Percentiles rank a stretch among this genome's conserved stretches.
Evolutionary conservation across 2,113 vertebrate species (phyloP).

Genomic region (Hippocampus comes): DNA sequence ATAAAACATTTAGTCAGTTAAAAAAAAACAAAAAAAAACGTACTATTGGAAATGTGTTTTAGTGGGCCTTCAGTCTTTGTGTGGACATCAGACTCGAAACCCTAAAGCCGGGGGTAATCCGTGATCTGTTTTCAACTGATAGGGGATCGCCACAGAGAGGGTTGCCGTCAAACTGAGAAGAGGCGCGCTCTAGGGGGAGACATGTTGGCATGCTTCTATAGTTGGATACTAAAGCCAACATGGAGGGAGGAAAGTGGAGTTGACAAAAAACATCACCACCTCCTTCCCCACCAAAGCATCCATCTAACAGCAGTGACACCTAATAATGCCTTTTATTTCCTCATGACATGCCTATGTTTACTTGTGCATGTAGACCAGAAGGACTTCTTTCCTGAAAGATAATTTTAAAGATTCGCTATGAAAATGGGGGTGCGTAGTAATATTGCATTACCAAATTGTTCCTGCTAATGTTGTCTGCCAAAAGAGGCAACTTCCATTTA

Average conservation of each 20-base stretch:
- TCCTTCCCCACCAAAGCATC: constrained; percentile 10
- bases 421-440: too few species aligned
- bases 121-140: constrained; percentile 58
- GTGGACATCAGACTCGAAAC: not conserved
- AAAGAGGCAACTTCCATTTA: too few species aligned
- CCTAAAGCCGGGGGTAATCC: constrained; percentile 41
- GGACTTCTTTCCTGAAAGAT: not conserved
- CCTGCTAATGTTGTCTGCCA: too few species aligned
- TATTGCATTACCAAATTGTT: too few species aligned
- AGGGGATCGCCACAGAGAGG: constrained; percentile 28
- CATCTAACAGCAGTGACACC: constrained; percentile 20
- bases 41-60: too few species aligned
- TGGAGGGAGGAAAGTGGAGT: constrained; percentile 15
- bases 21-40: too few species aligned
- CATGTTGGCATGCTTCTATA: constrained; percentile 44
- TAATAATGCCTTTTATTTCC: constrained; percentile 11
- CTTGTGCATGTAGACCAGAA: not conserved
- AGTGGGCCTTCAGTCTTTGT: not conserved
- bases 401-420: too few species aligned
- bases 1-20: too few species aligned
- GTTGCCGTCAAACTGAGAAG: constrained; percentile 21
- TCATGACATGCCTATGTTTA: not conserved
- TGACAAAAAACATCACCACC: constrained; percentile 36
- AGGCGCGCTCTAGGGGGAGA: constrained; percentile 29
- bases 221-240: constrained; percentile 2